phyloP scores from a whole-genome alignment of 2,888 invertebrate genomes.

The Amiota communis region DNA sequence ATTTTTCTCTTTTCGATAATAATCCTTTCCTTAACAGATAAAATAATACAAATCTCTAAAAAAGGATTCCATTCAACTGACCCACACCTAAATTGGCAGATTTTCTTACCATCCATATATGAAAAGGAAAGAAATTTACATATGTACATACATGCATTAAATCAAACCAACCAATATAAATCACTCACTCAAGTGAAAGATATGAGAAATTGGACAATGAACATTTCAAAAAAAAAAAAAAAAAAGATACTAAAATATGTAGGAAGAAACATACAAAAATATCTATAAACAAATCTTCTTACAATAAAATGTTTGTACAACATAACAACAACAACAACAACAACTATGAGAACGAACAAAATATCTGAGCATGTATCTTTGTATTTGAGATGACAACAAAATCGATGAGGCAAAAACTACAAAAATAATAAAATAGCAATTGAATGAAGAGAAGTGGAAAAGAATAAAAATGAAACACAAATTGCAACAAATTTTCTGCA shows the following conservation, averaged over 20 bases:
- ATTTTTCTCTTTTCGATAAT: background rate
- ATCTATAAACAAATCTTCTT: slow-evolving; percentile 28
- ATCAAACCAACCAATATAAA: background rate
- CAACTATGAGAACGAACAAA: background rate
- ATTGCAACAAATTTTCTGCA: slow-evolving; percentile 56
- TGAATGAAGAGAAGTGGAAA: slow-evolving; percentile 24
- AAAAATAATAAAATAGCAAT: slow-evolving; percentile 28
- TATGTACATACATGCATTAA: background rate
- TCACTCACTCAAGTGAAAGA: slow-evolving; percentile 5
- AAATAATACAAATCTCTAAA: background rate
- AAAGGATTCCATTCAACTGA: background rate
- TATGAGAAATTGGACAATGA: slow-evolving; percentile 21
- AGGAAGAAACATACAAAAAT: slow-evolving; percentile 22
- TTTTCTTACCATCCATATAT: background rate
- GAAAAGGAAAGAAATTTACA: background rate
- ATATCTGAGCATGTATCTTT: too few relatives aligned
- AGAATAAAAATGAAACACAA: slow-evolving; percentile 36
- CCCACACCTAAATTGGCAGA: background rate
- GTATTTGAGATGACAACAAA: slow-evolving; percentile 12
- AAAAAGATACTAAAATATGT: too few relatives aligned
- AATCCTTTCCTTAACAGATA: background rate
- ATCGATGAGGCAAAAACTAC: slow-evolving; percentile 39
- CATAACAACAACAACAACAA: slow-evolving; percentile 33
- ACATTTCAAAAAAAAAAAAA: background rate
- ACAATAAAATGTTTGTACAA: slow-evolving; percentile 30